Evolutionary conservation across 2,797 vertebrate genomes (phyloP).

Genomic region (Danio kyathit): DNA sequence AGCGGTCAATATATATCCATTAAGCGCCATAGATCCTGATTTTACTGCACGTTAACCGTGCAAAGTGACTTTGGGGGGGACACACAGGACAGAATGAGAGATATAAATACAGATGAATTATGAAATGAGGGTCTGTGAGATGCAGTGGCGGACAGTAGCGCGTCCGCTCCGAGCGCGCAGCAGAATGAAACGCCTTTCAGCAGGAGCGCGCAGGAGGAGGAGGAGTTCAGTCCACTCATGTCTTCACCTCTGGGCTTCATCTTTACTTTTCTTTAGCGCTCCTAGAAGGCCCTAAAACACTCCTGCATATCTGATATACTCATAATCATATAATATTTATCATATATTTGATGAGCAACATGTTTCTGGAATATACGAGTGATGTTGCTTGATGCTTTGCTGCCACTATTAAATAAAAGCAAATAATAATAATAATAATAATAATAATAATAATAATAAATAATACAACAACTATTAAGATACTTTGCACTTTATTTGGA

Average conservation of each 20-base stretch:
- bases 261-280: neutral
- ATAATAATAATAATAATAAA: neutral
- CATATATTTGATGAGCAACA: too few relatives aligned
- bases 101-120: constrained; percentile 4
- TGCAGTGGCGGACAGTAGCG: constrained; percentile 35
- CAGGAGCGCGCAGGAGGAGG: constrained; percentile 40
- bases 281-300: constrained; percentile 11
- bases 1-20: constrained; percentile 47
- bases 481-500: neutral
- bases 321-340: too few relatives aligned
- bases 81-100: neutral
- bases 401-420: neutral
- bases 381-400: neutral
- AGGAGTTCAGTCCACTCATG: constrained; percentile 6
- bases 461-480: neutral
- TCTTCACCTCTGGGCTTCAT: neutral
- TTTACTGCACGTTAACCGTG: constrained; percentile 51
- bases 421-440: neutral
- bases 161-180: constrained; percentile 42
- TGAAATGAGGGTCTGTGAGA: neutral
- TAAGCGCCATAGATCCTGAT: constrained; percentile 54
- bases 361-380: neutral
- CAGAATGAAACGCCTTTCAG: constrained; percentile 55
- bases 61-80: constrained; percentile 14
- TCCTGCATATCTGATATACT: neutral